Evolutionary conservation across 2,888 invertebrate species (phyloP).

Genomic region (Dryobotodes eremita): DNA sequence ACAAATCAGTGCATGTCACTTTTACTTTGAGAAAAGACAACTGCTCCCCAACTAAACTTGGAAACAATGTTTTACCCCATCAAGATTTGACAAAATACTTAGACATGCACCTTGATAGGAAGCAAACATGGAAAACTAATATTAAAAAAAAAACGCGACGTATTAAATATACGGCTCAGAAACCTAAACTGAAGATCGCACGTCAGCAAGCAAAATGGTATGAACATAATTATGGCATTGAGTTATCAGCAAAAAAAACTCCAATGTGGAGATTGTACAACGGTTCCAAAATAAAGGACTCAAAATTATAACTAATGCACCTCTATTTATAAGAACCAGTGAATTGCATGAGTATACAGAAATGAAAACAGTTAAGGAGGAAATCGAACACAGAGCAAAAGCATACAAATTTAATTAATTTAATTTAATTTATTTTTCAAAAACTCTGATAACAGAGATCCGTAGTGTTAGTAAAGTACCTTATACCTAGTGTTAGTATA

Average conservation of each 20-base stretch:
- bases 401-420: too few species aligned
- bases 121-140: background rate
- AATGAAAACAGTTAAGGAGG: background rate
- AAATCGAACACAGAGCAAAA: background rate
- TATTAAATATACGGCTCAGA: background rate
- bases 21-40: background rate
- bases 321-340: slow-evolving; percentile 5
- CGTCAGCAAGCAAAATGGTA: background rate
- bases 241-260: background rate
- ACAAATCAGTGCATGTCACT: background rate
- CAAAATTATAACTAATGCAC: slow-evolving; percentile 2
- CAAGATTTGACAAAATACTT: background rate
- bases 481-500: too few species aligned
- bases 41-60: background rate
- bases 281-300: slow-evolving; percentile 6
- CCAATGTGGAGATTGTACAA: background rate
- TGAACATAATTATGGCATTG: background rate
- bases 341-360: background rate
- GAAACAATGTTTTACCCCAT: background rate
- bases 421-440: too few species aligned
- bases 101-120: background rate
- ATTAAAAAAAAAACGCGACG: background rate
- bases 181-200: background rate
- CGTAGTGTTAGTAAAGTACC: too few species aligned
- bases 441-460: too few species aligned